Evolutionary conservation across 1,140 invertebrate species (phyloP).

Genomic region (Ridgeia piscesae): DNA sequence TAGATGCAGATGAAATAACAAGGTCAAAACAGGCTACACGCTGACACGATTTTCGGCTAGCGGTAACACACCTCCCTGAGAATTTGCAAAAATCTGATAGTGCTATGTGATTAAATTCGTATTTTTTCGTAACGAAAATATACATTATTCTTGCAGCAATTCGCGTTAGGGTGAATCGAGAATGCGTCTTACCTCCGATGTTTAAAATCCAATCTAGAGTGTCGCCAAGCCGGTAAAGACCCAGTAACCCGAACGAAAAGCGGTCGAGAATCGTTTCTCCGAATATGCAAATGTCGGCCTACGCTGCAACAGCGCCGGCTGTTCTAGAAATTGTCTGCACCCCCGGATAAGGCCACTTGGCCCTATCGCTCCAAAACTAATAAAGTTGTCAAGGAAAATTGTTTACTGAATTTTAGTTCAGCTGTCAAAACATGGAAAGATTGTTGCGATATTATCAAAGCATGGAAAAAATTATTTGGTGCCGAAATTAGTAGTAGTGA

Average conservation of each 20-base stretch:
- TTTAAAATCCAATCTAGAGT: neutral
- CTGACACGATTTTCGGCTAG: neutral
- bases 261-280: neutral
- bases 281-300: neutral
- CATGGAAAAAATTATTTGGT: neutral
- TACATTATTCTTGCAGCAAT: neutral
- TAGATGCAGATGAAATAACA: neutral
- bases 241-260: slow-evolving; percentile 3
- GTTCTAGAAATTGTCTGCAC: neutral
- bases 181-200: neutral
- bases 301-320: neutral
- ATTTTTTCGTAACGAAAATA: neutral
- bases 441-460: neutral
- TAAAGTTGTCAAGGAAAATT: neutral
- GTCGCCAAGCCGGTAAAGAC: neutral
- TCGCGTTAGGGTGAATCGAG: neutral
- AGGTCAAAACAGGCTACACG: neutral
- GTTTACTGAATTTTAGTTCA: neutral
- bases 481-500: neutral
- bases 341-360: neutral
- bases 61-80: neutral
- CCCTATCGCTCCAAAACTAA: neutral
- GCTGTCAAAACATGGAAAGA: neutral
- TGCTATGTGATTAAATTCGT: neutral
- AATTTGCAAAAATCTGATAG: neutral